phyloP scores from a whole-genome alignment of 2,113 vertebrate species.

The Delphinus delphis region DNA sequence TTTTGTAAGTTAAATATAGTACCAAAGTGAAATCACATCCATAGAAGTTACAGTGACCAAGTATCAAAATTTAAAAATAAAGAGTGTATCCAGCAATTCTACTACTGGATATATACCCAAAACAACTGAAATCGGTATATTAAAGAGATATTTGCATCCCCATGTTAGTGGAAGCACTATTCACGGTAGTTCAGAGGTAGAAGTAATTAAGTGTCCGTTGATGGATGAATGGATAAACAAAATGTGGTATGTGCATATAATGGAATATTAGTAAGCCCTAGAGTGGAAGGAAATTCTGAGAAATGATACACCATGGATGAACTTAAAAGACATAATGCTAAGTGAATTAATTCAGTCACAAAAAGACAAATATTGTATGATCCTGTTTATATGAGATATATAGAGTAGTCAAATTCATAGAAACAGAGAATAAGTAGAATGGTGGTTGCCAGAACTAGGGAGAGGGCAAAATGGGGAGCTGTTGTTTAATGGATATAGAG shows the following conservation, averaged over 20 bases:
- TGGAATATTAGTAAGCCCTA: neutral
- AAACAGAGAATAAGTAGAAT: neutral
- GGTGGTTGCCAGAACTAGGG: accelerated
- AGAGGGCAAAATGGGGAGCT: neutral
- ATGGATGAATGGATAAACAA: neutral
- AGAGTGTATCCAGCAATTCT: neutral
- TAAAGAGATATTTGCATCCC: neutral
- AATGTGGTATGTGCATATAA: neutral
- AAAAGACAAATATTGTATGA: neutral
- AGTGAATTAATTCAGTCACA: neutral
- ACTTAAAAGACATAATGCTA: neutral
- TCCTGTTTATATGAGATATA: neutral
- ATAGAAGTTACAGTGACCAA: neutral
- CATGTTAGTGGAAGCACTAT: neutral
- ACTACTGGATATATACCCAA: neutral
- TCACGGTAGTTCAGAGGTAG: neutral
- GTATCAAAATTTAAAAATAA: neutral
- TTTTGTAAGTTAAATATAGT: neutral
- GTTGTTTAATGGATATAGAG: neutral
- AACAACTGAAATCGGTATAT: neutral
- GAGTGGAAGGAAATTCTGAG: neutral
- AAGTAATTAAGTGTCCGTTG: neutral
- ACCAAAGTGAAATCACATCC: neutral
- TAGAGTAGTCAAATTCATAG: neutral
- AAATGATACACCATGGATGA: neutral